phyloP scores from a whole-genome alignment of 2,888 invertebrate species.

The Baronia brevicornis region DNA sequence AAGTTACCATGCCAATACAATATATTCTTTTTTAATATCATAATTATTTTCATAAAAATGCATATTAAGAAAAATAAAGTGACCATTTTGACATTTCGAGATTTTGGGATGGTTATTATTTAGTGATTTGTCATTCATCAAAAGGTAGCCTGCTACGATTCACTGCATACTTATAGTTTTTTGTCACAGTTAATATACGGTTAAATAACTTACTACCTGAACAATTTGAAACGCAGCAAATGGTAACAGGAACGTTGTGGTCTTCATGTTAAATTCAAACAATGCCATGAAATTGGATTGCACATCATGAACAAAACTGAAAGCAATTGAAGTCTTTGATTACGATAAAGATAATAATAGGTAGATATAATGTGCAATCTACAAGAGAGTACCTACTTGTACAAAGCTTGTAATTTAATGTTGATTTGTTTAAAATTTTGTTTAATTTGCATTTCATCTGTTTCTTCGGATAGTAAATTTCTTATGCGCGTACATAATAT shows the following conservation, averaged over 20 bases:
- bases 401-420: conserved; percentile 38
- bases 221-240: conserved; percentile 44
- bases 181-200: neutral
- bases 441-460: conserved; percentile 25
- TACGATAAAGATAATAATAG: too few relatives aligned
- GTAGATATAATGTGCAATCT: conserved; percentile 14
- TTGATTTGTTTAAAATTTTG: conserved; percentile 38
- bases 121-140: too few relatives aligned
- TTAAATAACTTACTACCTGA: conserved; percentile 29
- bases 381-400: conserved; percentile 27
- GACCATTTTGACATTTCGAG: too few relatives aligned
- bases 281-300: conserved; percentile 33
- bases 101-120: too few relatives aligned
- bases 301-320: conserved; percentile 34
- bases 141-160: too few relatives aligned
- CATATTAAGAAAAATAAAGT: too few relatives aligned
- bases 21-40: too few relatives aligned
- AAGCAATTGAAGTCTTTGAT: too few relatives aligned
- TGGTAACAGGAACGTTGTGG: conserved; percentile 44
- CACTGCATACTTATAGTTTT: too few relatives aligned
- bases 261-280: conserved; percentile 51
- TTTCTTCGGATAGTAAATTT: conserved; percentile 28
- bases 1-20: too few relatives aligned
- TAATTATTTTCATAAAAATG: too few relatives aligned
- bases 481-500: conserved; percentile 36